Conservation (phyloP, 1,140 invertebrate genomes). For the Hycleus phaleratus region DNA sequence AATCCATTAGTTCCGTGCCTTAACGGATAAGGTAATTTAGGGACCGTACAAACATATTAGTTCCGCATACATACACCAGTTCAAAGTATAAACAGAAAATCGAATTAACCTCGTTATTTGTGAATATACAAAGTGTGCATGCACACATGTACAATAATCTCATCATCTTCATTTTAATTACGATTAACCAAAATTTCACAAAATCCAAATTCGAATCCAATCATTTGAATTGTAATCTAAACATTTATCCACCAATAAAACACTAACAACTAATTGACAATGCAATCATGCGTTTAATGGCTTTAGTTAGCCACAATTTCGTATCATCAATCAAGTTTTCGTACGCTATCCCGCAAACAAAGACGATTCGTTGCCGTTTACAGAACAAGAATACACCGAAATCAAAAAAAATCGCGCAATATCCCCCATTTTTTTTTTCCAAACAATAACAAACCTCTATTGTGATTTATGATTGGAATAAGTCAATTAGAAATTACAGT, state of each 20-base stretch:
- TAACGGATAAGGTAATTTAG: constrained; percentile 17
- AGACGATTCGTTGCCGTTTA: not conserved
- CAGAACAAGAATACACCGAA: too few species aligned
- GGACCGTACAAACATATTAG: constrained; percentile 20
- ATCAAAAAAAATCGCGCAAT: not conserved
- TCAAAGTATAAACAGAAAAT: constrained; percentile 18
- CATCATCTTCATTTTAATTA: not conserved
- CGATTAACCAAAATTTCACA: not conserved
- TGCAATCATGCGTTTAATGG: constrained; percentile 10
- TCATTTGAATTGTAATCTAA: constrained; percentile 1
- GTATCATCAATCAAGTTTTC: constrained; percentile 12
- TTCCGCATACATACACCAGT: constrained; percentile 18
- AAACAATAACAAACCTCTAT: too few species aligned
- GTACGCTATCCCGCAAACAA: constrained; percentile 3
- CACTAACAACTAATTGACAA: not conserved
- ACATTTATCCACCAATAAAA: not conserved
- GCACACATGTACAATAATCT: not conserved
- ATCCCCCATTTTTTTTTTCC: not conserved
- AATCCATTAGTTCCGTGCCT: constrained; percentile 20
- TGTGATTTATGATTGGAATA: not conserved
- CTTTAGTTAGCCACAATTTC: not conserved
- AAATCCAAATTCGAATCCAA: too few species aligned
- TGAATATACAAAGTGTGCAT: constrained; percentile 4
- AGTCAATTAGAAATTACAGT: too few species aligned
- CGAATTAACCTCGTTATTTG: constrained; percentile 19